A percentile compares a stretch with the other conserved stretches of the same genome.
phyloP scores from a whole-genome alignment of 1,140 invertebrate species.

The Eurosta solidaginis region DNA sequence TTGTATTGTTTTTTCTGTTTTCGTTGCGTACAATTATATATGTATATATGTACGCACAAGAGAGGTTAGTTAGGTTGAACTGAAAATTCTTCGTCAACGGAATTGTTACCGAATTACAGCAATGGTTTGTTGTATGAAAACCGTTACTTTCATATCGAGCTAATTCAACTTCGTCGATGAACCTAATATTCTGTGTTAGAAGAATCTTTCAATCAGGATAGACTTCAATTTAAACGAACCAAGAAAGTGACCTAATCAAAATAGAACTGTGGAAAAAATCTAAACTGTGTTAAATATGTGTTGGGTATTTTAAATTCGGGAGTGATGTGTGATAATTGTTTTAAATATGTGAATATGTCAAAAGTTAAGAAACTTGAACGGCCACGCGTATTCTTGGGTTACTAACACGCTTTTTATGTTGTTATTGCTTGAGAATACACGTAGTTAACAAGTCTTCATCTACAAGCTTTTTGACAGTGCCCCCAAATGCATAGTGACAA shows the following conservation, averaged over 20 bases:
- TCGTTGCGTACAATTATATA: neutral
- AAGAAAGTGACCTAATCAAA: no score
- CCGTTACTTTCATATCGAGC: no score
- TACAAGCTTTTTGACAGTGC: slow-evolving; percentile 34
- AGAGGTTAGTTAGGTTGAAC: no score
- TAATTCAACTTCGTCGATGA: no score
- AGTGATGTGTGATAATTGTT: neutral
- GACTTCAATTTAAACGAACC: no score
- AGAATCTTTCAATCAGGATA: no score
- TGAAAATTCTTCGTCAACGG: no score
- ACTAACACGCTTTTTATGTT: slow-evolving; percentile 88
- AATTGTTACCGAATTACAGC: no score
- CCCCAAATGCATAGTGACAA: neutral
- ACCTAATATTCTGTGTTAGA: no score
- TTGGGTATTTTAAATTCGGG: neutral
- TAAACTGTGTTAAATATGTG: neutral
- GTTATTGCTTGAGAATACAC: slow-evolving; percentile 99
- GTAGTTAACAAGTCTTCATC: slow-evolving; percentile 76
- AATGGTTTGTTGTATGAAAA: no score
- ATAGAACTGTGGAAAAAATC: neutral
- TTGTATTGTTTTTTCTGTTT: no score
- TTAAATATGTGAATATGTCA: no score
- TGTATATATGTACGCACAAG: neutral
- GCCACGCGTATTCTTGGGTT: slow-evolving; percentile 94
- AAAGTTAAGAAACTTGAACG: slow-evolving; percentile 69